Percentiles rank a stretch among this genome's conserved stretches.
phyloP scores from a whole-genome alignment of 2,888 invertebrate genomes.

The Sinhomidia bicolor region DNA sequence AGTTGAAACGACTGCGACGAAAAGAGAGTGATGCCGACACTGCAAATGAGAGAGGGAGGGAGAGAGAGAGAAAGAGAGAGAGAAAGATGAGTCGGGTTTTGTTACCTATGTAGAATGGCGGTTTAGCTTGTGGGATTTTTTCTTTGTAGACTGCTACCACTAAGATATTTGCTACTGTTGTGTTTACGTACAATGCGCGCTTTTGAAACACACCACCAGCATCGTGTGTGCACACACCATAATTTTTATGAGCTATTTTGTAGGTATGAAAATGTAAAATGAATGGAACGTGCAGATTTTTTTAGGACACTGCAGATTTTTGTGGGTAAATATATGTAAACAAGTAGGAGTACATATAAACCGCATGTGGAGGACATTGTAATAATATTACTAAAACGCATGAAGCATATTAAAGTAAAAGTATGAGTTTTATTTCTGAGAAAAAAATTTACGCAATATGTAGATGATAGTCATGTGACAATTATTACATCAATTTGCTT shows the following conservation, averaged over 20 bases:
- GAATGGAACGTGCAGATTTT: background rate
- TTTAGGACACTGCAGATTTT: background rate
- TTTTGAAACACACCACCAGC: background rate
- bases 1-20: background rate
- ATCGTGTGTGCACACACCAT: background rate
- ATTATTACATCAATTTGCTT: conserved; percentile 8
- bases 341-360: no score
- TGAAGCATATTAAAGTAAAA: no score
- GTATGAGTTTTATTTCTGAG: no score
- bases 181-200: no score
- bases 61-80: no score
- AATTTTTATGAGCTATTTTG: background rate
- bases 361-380: no score
- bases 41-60: background rate
- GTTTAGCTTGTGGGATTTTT: background rate
- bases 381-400: no score
- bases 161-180: no score
- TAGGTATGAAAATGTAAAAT: background rate
- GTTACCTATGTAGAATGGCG: background rate
- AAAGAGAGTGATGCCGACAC: background rate
- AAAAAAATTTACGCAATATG: no score
- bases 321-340: no score
- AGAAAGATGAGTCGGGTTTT: no score
- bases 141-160: no score
- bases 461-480: conserved; percentile 35